These are phyloP conservation scores for Panthera leo DNA, from an alignment of 2,113 vertebrate species.

Conservation along the genomic window DNA sequence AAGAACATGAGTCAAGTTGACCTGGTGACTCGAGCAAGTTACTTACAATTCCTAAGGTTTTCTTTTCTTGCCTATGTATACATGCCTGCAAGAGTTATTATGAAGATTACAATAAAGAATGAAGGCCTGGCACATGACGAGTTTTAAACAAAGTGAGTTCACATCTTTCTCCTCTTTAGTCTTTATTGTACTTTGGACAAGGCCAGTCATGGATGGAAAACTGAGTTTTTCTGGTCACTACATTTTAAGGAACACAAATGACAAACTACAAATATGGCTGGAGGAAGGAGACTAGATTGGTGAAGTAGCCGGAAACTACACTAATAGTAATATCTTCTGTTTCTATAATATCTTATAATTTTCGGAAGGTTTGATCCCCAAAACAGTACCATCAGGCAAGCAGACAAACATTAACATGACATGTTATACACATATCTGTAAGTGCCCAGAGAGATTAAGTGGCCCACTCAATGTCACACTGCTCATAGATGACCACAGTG, in stretches of 20 bases:
- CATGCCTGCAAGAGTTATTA: neutral
- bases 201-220: neutral
- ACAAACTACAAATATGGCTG: neutral
- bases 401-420: neutral
- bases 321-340: neutral
- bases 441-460: neutral
- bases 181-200: neutral
- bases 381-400: neutral
- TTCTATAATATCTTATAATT: neutral
- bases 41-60: neutral
- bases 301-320: neutral
- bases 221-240: neutral
- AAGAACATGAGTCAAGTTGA: neutral
- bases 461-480: neutral
- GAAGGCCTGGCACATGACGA: neutral
- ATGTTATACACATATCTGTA: neutral
- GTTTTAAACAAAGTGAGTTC: neutral
- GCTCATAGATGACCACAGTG: neutral
- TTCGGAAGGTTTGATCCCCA: neutral
- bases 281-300: neutral
- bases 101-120: neutral
- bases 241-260: neutral
- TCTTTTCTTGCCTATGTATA: neutral
- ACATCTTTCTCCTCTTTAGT: neutral
- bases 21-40: neutral